Conservation (phyloP, 2,888 invertebrate genomes). For the Cephus sareptanus region DNA sequence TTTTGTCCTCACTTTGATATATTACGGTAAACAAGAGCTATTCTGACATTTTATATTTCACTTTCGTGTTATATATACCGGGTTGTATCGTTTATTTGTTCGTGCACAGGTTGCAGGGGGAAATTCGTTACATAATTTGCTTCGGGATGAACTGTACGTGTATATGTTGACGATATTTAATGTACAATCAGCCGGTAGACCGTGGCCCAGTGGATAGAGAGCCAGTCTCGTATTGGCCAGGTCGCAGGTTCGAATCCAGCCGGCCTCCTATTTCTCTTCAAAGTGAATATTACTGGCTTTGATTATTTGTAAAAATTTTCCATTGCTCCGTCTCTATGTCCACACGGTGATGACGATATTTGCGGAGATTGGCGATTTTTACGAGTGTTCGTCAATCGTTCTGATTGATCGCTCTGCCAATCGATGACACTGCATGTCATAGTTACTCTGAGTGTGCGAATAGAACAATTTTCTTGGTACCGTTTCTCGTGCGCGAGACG, state of each 20-base stretch:
- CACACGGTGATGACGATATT: conserved; percentile 52
- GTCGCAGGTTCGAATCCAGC: conserved; percentile 38
- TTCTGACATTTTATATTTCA: neutral
- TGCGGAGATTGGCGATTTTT: conserved; percentile 38
- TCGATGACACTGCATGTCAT: conserved; percentile 50
- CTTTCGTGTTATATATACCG: neutral
- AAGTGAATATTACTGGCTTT: neutral
- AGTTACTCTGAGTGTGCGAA: conserved; percentile 59
- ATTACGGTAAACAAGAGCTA: neutral
- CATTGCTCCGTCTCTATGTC: neutral
- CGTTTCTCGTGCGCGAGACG: neutral
- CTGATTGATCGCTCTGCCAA: conserved; percentile 35
- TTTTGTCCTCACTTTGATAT: neutral
- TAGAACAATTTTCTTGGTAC: neutral
- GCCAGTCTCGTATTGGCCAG: conserved; percentile 1
- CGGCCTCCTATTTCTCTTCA: neutral
- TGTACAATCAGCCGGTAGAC: neutral
- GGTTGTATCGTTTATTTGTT: no score
- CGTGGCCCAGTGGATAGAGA: conserved; percentile 38
- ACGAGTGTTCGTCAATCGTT: conserved; percentile 36
- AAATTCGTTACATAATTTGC: neutral
- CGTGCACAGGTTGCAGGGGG: neutral
- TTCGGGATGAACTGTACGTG: neutral
- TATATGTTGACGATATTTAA: neutral
- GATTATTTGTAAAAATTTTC: neutral